Percentiles rank a stretch among this genome's conserved stretches.
Evolutionary conservation across 2,797 vertebrate genomes (phyloP).

Genomic region (Brachyrhaphis roseni): DNA sequence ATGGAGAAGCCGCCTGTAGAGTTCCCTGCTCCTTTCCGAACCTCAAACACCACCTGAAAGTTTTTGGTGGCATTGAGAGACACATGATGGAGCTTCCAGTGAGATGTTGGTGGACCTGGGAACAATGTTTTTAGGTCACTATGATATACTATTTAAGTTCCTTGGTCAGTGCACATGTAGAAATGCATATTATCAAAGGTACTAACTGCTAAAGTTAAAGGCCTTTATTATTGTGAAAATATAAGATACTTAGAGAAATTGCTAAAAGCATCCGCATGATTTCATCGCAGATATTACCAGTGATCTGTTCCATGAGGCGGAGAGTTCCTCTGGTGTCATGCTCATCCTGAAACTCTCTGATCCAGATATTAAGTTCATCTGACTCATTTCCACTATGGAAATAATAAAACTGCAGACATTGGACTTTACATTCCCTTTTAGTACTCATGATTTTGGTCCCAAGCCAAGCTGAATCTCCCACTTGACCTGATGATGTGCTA

Average conservation of each 20-base stretch:
- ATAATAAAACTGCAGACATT: slow-evolving; percentile 90
- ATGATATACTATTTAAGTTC: accelerated
- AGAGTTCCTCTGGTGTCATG: slow-evolving; percentile 15
- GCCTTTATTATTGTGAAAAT: not conserved
- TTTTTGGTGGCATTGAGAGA: slow-evolving; percentile 71
- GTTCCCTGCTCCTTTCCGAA: slow-evolving; percentile 68
- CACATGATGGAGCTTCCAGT: slow-evolving; percentile 83
- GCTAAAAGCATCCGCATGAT: not conserved
- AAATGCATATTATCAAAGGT: not conserved
- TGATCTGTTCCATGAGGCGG: slow-evolving; percentile 50
- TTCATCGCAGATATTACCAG: slow-evolving; percentile 30
- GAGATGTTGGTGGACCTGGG: slow-evolving; percentile 61
- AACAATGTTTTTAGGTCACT: accelerated
- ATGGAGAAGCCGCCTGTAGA: slow-evolving; percentile 86
- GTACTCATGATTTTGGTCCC: slow-evolving; percentile 81
- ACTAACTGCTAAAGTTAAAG: not conserved
- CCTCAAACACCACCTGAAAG: slow-evolving; percentile 85
- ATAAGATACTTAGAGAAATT: not conserved
- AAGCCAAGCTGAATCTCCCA: slow-evolving; percentile 72
- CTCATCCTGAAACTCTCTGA: slow-evolving; percentile 80
- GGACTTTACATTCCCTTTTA: slow-evolving; percentile 78
- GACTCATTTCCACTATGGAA: slow-evolving; percentile 78
- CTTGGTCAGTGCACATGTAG: no score
- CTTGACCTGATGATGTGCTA: slow-evolving; percentile 54
- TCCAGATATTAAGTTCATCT: slow-evolving; percentile 81